Evolutionary conservation across 2,888 invertebrate genomes (phyloP).

Genomic region (Mesopsocus fuscifrons): DNA sequence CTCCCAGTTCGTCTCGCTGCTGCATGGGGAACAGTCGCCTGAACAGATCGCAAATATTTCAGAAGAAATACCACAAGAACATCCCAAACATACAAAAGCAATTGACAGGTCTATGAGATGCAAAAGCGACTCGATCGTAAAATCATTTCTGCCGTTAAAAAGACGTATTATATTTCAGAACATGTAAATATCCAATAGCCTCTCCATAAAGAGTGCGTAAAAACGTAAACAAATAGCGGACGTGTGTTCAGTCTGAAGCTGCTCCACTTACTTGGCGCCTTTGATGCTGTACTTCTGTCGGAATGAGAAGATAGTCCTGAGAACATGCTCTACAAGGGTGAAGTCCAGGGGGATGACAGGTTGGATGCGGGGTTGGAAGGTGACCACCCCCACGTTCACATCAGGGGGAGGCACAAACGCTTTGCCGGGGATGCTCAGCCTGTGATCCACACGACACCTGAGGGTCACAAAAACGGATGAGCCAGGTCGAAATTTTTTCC

Average conservation of each 20-base stretch:
- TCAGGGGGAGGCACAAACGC: slow-evolving; percentile 90
- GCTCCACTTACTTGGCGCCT: slow-evolving; percentile 39
- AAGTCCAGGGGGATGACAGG: slow-evolving; percentile 67
- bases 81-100: too few species aligned
- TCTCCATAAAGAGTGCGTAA: too few species aligned
- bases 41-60: slow-evolving; percentile 14
- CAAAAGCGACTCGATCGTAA: too few species aligned
- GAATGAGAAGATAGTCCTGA: slow-evolving; percentile 69
- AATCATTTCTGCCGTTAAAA: too few species aligned
- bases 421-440: slow-evolving; percentile 73
- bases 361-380: slow-evolving; percentile 54
- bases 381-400: slow-evolving; percentile 92
- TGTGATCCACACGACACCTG: slow-evolving; percentile 46
- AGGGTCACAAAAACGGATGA: too few species aligned
- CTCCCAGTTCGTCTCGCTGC: slow-evolving; percentile 39
- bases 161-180: too few species aligned
- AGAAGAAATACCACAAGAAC: too few species aligned
- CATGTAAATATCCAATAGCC: too few species aligned
- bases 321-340: slow-evolving; percentile 70
- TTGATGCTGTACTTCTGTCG: slow-evolving; percentile 64
- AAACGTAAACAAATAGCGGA: too few species aligned
- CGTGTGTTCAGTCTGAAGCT: too few species aligned
- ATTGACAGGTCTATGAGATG: too few species aligned
- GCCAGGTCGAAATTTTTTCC: too few species aligned
- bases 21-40: slow-evolving; percentile 58